These are phyloP conservation scores for Peromyscus maniculatus DNA, from an alignment of 2,113 vertebrate species.

Conservation along the genomic window DNA sequence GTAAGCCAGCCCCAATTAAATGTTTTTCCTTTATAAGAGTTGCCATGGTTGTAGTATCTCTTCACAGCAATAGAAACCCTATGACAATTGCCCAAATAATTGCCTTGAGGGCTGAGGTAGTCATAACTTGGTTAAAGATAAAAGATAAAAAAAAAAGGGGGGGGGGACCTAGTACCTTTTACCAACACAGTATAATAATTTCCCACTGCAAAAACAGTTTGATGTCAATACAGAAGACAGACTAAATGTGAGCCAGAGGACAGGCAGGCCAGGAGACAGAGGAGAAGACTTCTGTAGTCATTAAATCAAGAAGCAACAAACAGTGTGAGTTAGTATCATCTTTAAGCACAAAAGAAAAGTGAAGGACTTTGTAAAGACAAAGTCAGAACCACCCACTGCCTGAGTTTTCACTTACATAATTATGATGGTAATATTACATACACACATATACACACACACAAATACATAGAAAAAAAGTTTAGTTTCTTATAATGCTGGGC, in stretches of 20 bases:
- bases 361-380: background rate
- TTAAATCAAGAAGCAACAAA: background rate
- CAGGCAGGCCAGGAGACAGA: background rate
- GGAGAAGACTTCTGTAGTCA: background rate
- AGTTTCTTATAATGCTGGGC: background rate
- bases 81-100: background rate
- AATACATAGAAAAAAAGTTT: background rate
- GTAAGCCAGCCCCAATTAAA: background rate
- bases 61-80: background rate
- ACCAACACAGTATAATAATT: background rate
- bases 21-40: background rate
- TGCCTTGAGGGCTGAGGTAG: background rate
- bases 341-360: background rate
- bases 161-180: background rate
- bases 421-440: background rate
- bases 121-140: background rate
- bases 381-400: background rate
- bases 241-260: background rate
- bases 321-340: background rate
- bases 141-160: background rate
- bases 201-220: background rate
- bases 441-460: background rate
- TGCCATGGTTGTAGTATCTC: background rate
- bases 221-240: conserved; percentile 10
- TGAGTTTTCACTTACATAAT: background rate